phyloP scores from a whole-genome alignment of 2,797 vertebrate genomes.

The Myiotriccus ornatus region DNA sequence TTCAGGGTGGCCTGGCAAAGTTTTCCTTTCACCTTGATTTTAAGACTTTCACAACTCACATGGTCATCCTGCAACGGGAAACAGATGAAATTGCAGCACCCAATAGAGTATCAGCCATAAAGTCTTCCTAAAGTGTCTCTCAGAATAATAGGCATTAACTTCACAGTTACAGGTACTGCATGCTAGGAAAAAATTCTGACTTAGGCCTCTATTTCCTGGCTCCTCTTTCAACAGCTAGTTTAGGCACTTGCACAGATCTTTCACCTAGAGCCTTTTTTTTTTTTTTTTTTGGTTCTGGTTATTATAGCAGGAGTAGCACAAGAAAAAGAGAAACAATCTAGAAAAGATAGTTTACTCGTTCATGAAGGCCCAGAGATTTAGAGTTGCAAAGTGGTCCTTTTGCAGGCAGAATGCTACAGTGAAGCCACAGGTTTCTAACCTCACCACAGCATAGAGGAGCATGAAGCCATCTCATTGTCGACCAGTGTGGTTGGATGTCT shows the following conservation, averaged over 20 bases:
- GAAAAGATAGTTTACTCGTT: background rate
- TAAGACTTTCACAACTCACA: background rate
- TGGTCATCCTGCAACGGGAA: background rate
- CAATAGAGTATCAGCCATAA: background rate
- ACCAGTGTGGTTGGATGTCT: background rate
- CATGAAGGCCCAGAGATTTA: background rate
- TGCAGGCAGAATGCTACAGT: background rate
- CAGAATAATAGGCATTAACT: background rate
- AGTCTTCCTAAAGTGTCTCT: background rate
- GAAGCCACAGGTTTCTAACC: background rate
- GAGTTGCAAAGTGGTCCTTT: background rate
- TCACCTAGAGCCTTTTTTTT: background rate
- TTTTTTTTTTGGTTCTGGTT: background rate
- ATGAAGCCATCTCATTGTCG: background rate
- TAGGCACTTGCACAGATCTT: background rate
- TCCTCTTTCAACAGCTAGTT: background rate
- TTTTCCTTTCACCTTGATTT: background rate
- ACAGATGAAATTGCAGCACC: background rate
- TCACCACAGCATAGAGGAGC: background rate
- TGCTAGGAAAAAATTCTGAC: background rate
- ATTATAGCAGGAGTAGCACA: background rate
- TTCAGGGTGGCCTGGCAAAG: background rate
- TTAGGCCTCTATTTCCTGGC: background rate
- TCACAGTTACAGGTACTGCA: background rate
- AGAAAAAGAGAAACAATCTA: background rate